Evolutionary conservation across 2,113 vertebrate genomes (phyloP), one percentile per base, ranked within the genome.

Genomic region (Candoia aspera): DNA sequence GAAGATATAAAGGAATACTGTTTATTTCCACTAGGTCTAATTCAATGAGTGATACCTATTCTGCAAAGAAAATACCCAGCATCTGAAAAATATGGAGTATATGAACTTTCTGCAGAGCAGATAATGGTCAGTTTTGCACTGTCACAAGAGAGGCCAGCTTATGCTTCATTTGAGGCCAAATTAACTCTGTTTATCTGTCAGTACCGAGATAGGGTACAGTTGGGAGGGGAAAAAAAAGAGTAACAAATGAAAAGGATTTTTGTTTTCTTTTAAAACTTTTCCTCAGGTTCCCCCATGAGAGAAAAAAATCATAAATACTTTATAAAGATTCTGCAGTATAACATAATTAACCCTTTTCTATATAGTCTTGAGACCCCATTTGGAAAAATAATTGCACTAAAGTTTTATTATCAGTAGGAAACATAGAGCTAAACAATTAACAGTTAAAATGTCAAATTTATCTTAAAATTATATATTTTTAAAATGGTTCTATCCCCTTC

Each of bases 1-100:
- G 21, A 88, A 0, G 23, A 9, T 15, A 42, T 15, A 57, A 92
- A 93, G 59, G 49, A 88, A 90, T 46, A 33, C 29, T 55, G 84
- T 84, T 46, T 88, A 60, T 88, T 88, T 88, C 68, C 11, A 88
- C 24, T 21, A 33, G 87, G 33, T n/a, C 6, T 29, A 23, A 23
- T 90, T 90, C 58, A 84, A 33, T 12, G 73, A 86, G 84, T 90
- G 59, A 0, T 2, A 54, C 49, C 92, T 92, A 89, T 90, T 46
- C 92, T n/a, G 19, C 24, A 90, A 58, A 62, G 88, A 91, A n/a
- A 37, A 3, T 53, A 93, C 85, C 88, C 26, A n/a, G 24, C 6
- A 15, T 4, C 89, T 84, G 12, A 53, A 53, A 90, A 90, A 84
- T 83, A 88, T 60, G 64, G 24, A 60, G 29, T 33, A 87, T 8